Evolutionary conservation across 2,113 vertebrate genomes (phyloP).

Genomic region (Cygnus buccinator): DNA sequence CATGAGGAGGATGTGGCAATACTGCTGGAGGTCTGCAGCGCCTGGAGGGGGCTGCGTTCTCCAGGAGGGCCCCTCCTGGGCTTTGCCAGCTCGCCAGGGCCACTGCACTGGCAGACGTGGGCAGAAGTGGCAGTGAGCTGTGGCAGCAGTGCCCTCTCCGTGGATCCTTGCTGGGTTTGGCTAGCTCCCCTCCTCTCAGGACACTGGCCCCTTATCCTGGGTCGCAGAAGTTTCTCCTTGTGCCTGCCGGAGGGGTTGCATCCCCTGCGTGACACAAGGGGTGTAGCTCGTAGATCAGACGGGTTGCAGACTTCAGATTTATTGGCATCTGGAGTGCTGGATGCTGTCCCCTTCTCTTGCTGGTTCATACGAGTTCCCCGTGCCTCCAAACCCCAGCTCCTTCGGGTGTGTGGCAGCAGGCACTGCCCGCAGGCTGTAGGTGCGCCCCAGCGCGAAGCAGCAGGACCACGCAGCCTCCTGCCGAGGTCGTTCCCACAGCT

Average conservation of each 20-base stretch:
- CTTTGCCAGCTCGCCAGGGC: not conserved
- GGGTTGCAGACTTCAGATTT: not conserved
- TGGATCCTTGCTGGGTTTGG: not conserved
- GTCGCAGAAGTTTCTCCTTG: not conserved
- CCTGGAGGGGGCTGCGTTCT: not conserved
- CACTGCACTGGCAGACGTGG: not conserved
- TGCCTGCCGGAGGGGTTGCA: not conserved
- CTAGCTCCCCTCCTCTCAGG: not conserved
- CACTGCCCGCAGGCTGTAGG: accelerated
- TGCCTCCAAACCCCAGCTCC: not conserved
- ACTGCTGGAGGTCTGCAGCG: not conserved
- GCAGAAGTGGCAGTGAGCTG: not conserved
- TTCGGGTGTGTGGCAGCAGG: accelerated
- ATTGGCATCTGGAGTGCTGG: not conserved
- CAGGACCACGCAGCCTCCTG: not conserved
- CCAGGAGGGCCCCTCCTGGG: not conserved
- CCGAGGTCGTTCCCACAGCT: not conserved
- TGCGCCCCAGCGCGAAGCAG: not conserved
- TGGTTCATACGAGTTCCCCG: not conserved
- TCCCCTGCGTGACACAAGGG: not conserved
- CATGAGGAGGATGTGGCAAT: not conserved
- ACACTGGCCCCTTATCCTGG: not conserved
- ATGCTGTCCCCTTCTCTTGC: not conserved
- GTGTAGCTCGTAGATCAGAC: not conserved
- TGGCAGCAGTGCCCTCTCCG: not conserved